Conservation (phyloP, 2,888 invertebrate genomes). For the Leucania comma region DNA sequence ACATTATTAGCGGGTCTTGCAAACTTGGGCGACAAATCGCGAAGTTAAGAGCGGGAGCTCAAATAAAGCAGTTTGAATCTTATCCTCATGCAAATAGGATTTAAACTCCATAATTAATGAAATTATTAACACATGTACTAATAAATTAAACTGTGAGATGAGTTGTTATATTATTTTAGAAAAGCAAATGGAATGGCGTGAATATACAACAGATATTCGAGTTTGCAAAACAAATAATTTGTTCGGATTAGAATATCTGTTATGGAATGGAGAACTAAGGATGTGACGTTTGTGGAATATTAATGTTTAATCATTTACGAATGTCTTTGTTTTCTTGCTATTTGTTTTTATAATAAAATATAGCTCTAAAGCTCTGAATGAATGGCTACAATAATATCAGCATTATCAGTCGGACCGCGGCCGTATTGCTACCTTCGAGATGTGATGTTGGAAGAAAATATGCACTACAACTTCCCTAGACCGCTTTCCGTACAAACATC, state of each 20-base stretch:
- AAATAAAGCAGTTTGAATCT: constrained; percentile 45
- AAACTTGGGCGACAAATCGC: constrained; percentile 60
- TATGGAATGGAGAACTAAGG: background rate
- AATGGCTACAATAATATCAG: no score
- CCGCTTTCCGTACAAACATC: no score
- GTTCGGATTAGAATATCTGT: constrained; percentile 55
- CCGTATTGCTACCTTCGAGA: no score
- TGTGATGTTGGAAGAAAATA: no score
- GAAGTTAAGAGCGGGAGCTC: constrained; percentile 51
- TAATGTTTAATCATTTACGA: background rate
- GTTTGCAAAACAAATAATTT: constrained; percentile 64
- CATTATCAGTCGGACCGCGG: no score
- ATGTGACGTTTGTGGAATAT: constrained; percentile 9
- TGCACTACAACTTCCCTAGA: no score
- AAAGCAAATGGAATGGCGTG: constrained; percentile 59
- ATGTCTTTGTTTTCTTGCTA: no score
- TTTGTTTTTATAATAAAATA: no score
- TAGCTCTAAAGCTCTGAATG: no score
- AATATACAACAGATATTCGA: constrained; percentile 57
- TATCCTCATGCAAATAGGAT: constrained; percentile 32
- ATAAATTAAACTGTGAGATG: constrained; percentile 68
- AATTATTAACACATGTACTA: constrained; percentile 65
- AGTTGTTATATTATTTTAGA: constrained; percentile 70
- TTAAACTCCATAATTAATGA: constrained; percentile 32
- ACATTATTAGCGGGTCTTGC: constrained; percentile 50